A percentile compares a stretch with the other conserved stretches of the same genome.
Conservation (phyloP, 2,113 vertebrate species). For the Campylomormyrus tamandua region DNA sequence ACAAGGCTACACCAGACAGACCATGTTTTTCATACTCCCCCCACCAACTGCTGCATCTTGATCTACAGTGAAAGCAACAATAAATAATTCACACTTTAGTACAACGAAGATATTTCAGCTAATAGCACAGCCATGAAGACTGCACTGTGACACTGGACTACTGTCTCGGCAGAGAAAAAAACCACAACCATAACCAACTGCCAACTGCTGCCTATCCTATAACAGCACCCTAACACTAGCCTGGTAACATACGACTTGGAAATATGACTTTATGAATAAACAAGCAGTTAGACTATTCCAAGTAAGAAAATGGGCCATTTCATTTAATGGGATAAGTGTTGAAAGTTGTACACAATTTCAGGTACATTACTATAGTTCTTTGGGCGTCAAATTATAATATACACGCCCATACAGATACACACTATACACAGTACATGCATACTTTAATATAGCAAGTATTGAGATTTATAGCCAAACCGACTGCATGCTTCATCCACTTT, state of each 20-base stretch:
- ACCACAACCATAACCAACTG: background rate
- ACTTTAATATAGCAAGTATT: background rate
- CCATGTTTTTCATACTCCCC: background rate
- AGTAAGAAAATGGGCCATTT: background rate
- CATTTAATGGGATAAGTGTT: background rate
- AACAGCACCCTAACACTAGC: background rate
- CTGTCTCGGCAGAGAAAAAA: background rate
- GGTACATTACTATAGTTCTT: background rate
- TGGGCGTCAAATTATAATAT: background rate
- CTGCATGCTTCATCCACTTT: background rate
- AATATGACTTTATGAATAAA: background rate
- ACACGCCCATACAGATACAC: background rate
- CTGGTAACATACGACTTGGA: background rate
- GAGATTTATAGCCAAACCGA: background rate
- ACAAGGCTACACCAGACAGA: background rate
- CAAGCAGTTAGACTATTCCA: background rate
- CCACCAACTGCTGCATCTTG: background rate
- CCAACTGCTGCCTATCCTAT: background rate
- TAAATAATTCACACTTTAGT: background rate
- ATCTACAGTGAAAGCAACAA: background rate
- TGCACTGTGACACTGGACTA: background rate
- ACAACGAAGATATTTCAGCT: background rate
- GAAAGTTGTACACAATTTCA: background rate
- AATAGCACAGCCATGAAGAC: background rate
- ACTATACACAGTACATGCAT: background rate